phyloP scores from a whole-genome alignment of 2,888 invertebrate species.

The Nysson spinosus region DNA sequence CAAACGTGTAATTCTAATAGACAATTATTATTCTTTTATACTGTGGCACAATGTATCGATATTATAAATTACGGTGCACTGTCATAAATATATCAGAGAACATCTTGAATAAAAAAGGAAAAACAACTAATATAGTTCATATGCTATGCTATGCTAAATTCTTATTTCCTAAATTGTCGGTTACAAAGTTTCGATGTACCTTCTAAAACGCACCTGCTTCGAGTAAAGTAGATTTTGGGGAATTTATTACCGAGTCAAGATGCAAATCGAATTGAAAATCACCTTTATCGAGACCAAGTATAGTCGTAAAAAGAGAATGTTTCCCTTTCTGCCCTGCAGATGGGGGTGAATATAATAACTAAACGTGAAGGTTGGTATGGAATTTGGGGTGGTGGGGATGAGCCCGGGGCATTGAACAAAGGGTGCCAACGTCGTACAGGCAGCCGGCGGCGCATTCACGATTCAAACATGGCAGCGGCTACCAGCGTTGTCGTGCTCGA shows the following conservation, averaged over 20 bases:
- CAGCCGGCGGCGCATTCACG: constrained; percentile 73
- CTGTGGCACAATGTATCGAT: too few species aligned
- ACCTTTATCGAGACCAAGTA: constrained; percentile 4
- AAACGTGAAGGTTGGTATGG: constrained; percentile 14
- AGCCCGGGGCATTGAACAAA: constrained; percentile 70
- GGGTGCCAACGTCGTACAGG: constrained; percentile 64
- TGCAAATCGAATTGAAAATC: background rate
- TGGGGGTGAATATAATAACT: background rate
- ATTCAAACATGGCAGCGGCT: constrained; percentile 86
- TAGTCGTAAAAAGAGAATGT: too few species aligned
- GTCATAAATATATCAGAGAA: too few species aligned
- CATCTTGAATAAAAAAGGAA: too few species aligned
- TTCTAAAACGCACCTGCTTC: background rate
- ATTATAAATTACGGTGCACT: too few species aligned
- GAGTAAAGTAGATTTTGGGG: background rate
- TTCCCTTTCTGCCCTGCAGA: background rate
- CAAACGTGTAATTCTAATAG: too few species aligned
- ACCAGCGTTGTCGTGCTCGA: constrained; percentile 97
- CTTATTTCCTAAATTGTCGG: too few species aligned
- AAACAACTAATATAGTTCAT: too few species aligned
- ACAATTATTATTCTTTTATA: too few species aligned
- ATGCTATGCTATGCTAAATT: too few species aligned
- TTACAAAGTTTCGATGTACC: background rate
- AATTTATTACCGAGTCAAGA: background rate
- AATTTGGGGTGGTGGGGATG: constrained; percentile 43